Conservation (phyloP, 1,140 invertebrate genomes). For the Drosophila kepulauana region DNA sequence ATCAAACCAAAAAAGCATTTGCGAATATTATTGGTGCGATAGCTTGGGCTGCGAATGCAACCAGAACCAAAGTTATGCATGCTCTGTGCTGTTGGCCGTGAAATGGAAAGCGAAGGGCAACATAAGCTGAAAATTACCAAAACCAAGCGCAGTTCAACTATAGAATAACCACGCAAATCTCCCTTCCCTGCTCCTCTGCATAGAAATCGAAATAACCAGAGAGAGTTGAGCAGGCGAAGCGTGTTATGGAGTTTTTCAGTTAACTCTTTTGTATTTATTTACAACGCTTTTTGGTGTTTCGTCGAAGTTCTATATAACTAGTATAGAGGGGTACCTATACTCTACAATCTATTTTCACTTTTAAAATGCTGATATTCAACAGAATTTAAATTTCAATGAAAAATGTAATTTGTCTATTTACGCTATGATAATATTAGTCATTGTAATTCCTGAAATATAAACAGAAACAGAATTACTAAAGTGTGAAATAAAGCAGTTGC, state of each 20-base stretch:
- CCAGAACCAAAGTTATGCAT: slow-evolving; percentile 56
- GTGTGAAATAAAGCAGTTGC: no score
- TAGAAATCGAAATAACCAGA: slow-evolving; percentile 52
- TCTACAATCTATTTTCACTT: neutral
- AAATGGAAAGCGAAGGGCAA: slow-evolving; percentile 76
- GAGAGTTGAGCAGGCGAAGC: slow-evolving; percentile 56
- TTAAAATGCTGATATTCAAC: neutral
- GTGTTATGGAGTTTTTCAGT: slow-evolving; percentile 42
- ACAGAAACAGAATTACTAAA: neutral
- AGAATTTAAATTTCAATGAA: neutral
- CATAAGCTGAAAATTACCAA: slow-evolving; percentile 68
- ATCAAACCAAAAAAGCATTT: slow-evolving; percentile 76
- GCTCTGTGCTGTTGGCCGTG: slow-evolving; percentile 61
- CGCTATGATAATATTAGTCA: neutral
- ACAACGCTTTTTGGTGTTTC: slow-evolving; percentile 1
- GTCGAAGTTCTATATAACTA: neutral
- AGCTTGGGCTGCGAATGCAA: slow-evolving; percentile 45
- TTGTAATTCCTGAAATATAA: neutral
- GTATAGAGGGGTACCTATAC: no score
- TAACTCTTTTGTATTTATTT: slow-evolving; percentile 58
- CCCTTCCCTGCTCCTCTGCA: slow-evolving; percentile 5
- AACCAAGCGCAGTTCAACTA: slow-evolving; percentile 19
- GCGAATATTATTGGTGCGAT: slow-evolving; percentile 54
- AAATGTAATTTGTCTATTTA: neutral
- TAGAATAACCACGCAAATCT: neutral